Percentiles rank a stretch among this genome's conserved stretches.
These are phyloP conservation scores for Pipistrellus nathusii DNA, from an alignment of 2,797 vertebrate genomes.

Conservation along the genomic window DNA sequence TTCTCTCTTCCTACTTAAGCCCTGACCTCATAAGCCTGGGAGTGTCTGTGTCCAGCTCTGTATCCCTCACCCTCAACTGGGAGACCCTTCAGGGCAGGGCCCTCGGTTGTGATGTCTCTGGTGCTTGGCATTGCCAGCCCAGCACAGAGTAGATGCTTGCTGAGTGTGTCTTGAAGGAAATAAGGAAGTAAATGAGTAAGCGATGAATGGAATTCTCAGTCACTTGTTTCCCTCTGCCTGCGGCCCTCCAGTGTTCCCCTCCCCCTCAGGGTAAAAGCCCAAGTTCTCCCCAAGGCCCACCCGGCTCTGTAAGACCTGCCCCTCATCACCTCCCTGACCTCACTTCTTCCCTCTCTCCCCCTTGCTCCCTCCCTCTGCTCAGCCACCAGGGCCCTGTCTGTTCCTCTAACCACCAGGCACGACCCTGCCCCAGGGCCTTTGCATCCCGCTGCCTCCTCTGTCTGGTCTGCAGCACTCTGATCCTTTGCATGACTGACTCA, in stretches of 20 bases:
- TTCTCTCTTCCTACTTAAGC: not conserved
- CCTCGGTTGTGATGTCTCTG: not conserved
- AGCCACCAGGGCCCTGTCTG: not conserved
- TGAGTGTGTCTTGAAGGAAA: not conserved
- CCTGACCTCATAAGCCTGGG: not conserved
- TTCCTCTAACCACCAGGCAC: not conserved
- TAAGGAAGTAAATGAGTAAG: not conserved
- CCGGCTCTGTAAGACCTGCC: not conserved
- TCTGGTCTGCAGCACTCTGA: not conserved
- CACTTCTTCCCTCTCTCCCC: not conserved
- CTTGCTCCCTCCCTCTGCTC: not conserved
- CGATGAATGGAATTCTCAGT: not conserved
- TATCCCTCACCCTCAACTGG: not conserved
- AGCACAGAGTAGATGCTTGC: not conserved
- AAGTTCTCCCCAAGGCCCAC: not conserved
- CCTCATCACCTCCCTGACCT: too few relatives aligned
- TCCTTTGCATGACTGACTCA: not conserved
- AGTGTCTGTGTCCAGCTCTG: not conserved
- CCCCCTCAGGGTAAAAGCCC: not conserved
- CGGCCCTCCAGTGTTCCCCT: not conserved
- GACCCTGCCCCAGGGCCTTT: constrained; percentile 31
- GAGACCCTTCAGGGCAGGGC: not conserved
- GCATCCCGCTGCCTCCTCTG: not conserved
- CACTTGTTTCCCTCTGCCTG: not conserved
- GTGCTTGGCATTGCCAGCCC: not conserved